Conservation (phyloP, 2,113 vertebrate species). For the Lipophrys pholis region DNA sequence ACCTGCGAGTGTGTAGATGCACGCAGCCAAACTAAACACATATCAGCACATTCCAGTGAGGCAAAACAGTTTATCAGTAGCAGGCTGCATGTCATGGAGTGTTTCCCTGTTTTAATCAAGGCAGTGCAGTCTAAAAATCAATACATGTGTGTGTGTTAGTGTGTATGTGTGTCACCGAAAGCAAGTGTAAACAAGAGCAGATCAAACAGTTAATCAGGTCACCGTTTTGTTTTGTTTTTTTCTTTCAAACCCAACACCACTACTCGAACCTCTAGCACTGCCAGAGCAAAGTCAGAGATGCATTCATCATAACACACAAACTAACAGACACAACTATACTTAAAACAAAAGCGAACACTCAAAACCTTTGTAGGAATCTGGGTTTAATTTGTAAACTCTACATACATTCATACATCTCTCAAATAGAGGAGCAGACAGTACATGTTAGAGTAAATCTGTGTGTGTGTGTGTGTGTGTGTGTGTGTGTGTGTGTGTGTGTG, state of each 20-base stretch:
- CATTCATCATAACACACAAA: constrained; percentile 4
- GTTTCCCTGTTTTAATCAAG: background rate
- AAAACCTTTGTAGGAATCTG: constrained; percentile 78
- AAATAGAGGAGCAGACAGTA: constrained; percentile 62
- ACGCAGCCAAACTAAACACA: constrained; percentile 5
- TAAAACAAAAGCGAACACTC: constrained; percentile 50
- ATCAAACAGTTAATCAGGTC: constrained; percentile 20
- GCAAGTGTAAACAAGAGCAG: constrained; percentile 22
- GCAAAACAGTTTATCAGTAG: constrained; percentile 14
- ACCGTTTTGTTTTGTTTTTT: constrained; percentile 1
- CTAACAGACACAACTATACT: constrained; percentile 28
- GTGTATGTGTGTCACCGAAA: background rate
- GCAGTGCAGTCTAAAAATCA: constrained; percentile 4
- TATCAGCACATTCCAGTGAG: background rate
- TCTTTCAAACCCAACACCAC: background rate
- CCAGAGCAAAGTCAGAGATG: background rate
- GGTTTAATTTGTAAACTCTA: constrained; percentile 76
- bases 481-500: constrained; percentile 8
- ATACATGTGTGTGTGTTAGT: constrained; percentile 8
- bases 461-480: constrained; percentile 19
- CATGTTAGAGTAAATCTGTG: constrained; percentile 22
- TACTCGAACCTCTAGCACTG: background rate
- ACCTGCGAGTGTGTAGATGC: background rate
- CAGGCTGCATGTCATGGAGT: background rate
- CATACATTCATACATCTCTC: constrained; percentile 80